Evolutionary conservation across 2,113 vertebrate genomes (phyloP).

Genomic region (Epinephelus moara): DNA sequence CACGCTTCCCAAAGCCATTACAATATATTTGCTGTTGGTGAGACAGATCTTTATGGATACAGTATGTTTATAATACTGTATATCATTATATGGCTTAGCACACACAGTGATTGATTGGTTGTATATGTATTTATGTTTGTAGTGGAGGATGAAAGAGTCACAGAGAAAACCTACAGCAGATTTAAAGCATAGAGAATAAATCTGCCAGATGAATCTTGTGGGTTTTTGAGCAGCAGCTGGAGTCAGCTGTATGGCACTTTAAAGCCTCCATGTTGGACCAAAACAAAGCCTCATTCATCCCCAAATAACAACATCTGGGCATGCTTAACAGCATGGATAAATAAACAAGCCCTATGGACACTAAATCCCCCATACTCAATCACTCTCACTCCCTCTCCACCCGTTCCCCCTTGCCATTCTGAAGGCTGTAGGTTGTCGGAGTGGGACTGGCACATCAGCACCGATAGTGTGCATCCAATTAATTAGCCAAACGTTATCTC

Average conservation of each 20-base stretch:
- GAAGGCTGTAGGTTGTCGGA: slow-evolving; percentile 67
- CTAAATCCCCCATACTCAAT: slow-evolving; percentile 68
- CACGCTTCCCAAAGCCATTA: slow-evolving; percentile 44
- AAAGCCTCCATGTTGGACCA: slow-evolving; percentile 69
- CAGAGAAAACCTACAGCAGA: slow-evolving; percentile 42
- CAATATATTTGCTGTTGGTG: slow-evolving; percentile 19
- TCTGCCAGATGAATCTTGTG: slow-evolving; percentile 56
- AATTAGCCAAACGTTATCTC: slow-evolving; percentile 68
- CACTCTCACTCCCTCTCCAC: slow-evolving; percentile 57
- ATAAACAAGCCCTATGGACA: slow-evolving; percentile 81
- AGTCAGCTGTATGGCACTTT: slow-evolving; percentile 52
- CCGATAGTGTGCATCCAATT: slow-evolving; percentile 72
- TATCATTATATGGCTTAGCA: slow-evolving; percentile 24
- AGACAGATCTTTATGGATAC: slow-evolving; percentile 22
- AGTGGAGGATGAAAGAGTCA: slow-evolving; percentile 48
- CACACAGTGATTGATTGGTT: slow-evolving; percentile 31
- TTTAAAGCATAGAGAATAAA: slow-evolving; percentile 43
- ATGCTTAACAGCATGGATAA: slow-evolving; percentile 78
- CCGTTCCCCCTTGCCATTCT: slow-evolving; percentile 58
- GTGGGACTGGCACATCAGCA: slow-evolving; percentile 63
- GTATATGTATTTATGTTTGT: slow-evolving; percentile 26
- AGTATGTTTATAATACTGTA: slow-evolving; percentile 29
- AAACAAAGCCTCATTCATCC: slow-evolving; percentile 78
- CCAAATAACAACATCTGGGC: slow-evolving; percentile 82
- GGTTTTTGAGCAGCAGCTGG: slow-evolving; percentile 68